These are phyloP conservation scores for Nibea coibor DNA, from an alignment of 2,113 vertebrate genomes.

Conservation along the genomic window DNA sequence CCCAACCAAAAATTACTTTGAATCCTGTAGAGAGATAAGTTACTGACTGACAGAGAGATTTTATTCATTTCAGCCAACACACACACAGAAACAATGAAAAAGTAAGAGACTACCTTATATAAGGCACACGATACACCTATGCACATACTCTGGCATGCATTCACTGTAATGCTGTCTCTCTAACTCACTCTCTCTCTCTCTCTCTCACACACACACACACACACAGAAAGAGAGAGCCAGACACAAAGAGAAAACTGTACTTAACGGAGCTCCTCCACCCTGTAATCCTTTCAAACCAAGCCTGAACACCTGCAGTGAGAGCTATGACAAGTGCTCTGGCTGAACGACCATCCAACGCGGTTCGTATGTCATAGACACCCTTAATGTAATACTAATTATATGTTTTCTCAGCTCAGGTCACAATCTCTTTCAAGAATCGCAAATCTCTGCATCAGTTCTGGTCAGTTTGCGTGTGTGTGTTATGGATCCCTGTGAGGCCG, in stretches of 20 bases:
- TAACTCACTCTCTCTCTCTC: not conserved
- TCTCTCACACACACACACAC: slow-evolving; percentile 18
- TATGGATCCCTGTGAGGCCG: slow-evolving; percentile 3
- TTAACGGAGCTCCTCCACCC: slow-evolving; percentile 61
- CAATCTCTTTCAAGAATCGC: slow-evolving; percentile 40
- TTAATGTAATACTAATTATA: not conserved
- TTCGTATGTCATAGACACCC: slow-evolving; percentile 38
- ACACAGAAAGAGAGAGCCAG: slow-evolving; percentile 37
- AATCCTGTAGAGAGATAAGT: not conserved
- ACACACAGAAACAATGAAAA: not conserved
- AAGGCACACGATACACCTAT: not conserved
- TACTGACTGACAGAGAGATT: slow-evolving; percentile 2
- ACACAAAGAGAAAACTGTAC: slow-evolving; percentile 63
- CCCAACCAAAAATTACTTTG: slow-evolving; percentile 13
- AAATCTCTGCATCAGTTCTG: slow-evolving; percentile 21
- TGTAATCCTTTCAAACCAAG: slow-evolving; percentile 62
- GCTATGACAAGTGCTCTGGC: slow-evolving; percentile 43
- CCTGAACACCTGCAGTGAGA: slow-evolving; percentile 63
- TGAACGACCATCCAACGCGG: not conserved
- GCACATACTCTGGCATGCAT: slow-evolving; percentile 10
- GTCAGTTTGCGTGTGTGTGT: not conserved
- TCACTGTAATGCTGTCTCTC: slow-evolving; percentile 14
- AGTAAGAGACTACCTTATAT: not conserved
- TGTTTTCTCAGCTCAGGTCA: slow-evolving; percentile 40
- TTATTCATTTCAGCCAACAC: slow-evolving; percentile 7